phyloP scores from a whole-genome alignment of 2,888 invertebrate genomes.

The Sinhomidia bicolor region DNA sequence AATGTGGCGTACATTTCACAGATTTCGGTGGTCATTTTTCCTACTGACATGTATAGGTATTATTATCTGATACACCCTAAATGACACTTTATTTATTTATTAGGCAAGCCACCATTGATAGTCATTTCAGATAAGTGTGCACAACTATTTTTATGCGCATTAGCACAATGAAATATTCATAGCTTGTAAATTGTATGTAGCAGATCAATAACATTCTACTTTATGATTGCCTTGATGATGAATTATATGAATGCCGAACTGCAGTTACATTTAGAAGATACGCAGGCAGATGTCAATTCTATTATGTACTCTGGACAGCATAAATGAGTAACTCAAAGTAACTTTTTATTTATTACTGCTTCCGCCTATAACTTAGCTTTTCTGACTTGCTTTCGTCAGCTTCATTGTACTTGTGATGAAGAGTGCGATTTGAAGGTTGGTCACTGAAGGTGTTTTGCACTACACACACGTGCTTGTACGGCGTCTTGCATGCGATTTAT shows the following conservation, averaged over 20 bases:
- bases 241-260: background rate
- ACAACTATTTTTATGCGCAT: background rate
- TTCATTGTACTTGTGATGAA: background rate
- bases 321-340: background rate
- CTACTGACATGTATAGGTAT: too few species aligned
- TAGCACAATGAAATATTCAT: background rate
- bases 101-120: too few species aligned
- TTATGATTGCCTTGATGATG: conserved; percentile 10
- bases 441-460: background rate
- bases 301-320: too few species aligned
- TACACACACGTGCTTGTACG: background rate
- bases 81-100: too few species aligned
- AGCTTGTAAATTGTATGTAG: background rate
- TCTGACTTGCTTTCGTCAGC: background rate
- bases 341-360: background rate
- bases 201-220: background rate
- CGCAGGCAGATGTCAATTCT: too few species aligned
- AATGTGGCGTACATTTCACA: too few species aligned
- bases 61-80: too few species aligned
- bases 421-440: background rate
- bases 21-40: too few species aligned
- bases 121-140: too few species aligned
- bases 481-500: background rate
- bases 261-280: too few species aligned
- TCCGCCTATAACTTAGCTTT: conserved; percentile 8